Evolutionary conservation across 2,888 invertebrate genomes (phyloP).

Genomic region (Carabus problematicus): DNA sequence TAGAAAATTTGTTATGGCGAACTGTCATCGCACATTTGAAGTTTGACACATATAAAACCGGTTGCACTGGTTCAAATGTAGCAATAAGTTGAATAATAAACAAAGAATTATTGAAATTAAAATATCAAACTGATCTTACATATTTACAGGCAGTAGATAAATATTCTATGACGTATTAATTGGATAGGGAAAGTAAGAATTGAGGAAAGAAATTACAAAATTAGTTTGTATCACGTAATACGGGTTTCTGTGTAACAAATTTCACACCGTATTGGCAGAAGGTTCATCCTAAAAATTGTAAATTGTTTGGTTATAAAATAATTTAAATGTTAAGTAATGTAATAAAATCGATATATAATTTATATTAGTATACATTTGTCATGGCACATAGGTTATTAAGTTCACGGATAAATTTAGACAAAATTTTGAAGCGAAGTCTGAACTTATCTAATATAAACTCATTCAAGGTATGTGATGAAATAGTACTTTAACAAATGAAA

Average conservation of each 20-base stretch:
- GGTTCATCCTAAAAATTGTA: conserved; percentile 20
- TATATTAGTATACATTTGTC: conserved; percentile 43
- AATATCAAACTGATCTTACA: neutral
- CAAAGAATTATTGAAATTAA: neutral
- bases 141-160: neutral
- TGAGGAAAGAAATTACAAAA: neutral
- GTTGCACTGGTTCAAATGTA: conserved; percentile 16
- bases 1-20: conserved; percentile 2
- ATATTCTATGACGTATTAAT: no score
- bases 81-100: neutral
- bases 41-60: conserved; percentile 8
- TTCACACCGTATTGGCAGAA: conserved; percentile 1
- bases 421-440: conserved; percentile 55
- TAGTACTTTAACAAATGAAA: conserved; percentile 36
- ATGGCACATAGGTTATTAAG: conserved; percentile 72
- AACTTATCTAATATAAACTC: conserved; percentile 53
- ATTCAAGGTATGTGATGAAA: conserved; percentile 51
- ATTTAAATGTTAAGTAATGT: conserved; percentile 35
- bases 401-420: conserved; percentile 66
- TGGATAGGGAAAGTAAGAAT: no score
- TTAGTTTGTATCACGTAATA: conserved; percentile 2
- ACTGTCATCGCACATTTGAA: conserved; percentile 15
- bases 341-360: conserved; percentile 22
- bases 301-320: conserved; percentile 41
- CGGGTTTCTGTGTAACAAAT: neutral